Evolutionary conservation across 2,113 vertebrate genomes (phyloP), one percentile per base, ranked within the genome.

Genomic region (Rhea pennata): DNA sequence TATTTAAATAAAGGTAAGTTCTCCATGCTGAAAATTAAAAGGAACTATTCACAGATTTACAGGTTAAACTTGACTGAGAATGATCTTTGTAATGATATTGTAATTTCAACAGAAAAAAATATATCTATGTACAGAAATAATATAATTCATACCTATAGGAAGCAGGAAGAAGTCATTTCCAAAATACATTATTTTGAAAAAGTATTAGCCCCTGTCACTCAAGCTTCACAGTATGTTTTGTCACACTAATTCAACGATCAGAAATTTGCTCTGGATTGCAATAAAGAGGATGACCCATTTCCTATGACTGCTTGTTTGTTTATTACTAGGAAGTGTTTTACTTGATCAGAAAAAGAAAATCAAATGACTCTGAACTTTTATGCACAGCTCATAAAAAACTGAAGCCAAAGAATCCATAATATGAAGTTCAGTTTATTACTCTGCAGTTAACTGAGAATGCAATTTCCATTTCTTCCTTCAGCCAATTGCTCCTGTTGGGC

Each of bases 381-480:
- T 0, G 0, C 9, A 62, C 1, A 62, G 44, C 4, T 81, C 6
- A 53, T 44, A 46, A 16, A 71, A 93, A 90, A 78, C 9, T 61
- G 61, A 92, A 36, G 20, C n/a, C 39, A 82, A 84, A 71, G 24
- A 56, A 3, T 11, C 23, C 20, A 51, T 33, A 66, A 59, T 20
- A 59, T 6, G 7, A 3, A 1, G 69, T 90, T 90, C 24, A 48
- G n/a, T 12, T 93, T 46, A 26, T 59, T 86, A 74, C 8, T 80
- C 19, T 6, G 13, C 26, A 58, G 5, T 75, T 58, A 95, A 66
- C 33, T 33, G 33, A 93, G 62, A 88, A 50, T 27, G 6, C 10
- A 78, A 72, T 89, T 96, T 93, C 51, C 10, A 80, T 83, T 93
- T 82, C 40, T 91, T 72, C 91, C 44, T 72, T 91, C 70, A 89